Conservation (phyloP, 2,888 invertebrate genomes). For the Cepaea hortensis region DNA sequence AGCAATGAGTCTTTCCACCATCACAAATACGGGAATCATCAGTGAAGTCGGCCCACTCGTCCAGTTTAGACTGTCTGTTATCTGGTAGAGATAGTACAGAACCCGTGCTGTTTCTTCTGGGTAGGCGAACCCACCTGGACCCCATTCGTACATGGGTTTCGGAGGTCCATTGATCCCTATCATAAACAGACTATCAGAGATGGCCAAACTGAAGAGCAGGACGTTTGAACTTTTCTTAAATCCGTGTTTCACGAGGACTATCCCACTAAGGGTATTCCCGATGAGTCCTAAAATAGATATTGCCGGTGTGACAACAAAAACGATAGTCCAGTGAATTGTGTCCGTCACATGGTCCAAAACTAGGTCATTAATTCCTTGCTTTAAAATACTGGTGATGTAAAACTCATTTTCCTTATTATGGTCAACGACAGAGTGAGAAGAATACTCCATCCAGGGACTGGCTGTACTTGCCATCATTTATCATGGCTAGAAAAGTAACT, state of each 20-base stretch:
- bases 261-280: conserved; percentile 25
- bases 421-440: background rate
- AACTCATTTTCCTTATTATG: background rate
- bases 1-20: conserved; percentile 32
- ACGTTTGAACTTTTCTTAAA: conserved; percentile 40
- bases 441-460: too few relatives aligned
- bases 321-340: conserved; percentile 24
- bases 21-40: conserved; percentile 13
- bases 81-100: conserved; percentile 31
- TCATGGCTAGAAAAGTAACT: too few relatives aligned
- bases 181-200: conserved; percentile 34
- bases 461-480: too few relatives aligned
- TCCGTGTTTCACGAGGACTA: conserved; percentile 21
- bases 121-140: conserved; percentile 15
- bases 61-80: conserved; percentile 32
- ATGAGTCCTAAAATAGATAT: conserved; percentile 24
- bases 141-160: conserved; percentile 32
- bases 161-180: conserved; percentile 23
- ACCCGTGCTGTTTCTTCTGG: conserved; percentile 16
- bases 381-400: background rate
- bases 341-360: background rate
- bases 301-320: conserved; percentile 13
- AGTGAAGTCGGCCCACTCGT: background rate
- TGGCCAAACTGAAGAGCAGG: conserved; percentile 29
- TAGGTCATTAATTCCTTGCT: background rate